Evolutionary conservation across 2,888 invertebrate species (phyloP), one percentile per base, ranked within the genome.

Genomic region (Tipula confusa): DNA sequence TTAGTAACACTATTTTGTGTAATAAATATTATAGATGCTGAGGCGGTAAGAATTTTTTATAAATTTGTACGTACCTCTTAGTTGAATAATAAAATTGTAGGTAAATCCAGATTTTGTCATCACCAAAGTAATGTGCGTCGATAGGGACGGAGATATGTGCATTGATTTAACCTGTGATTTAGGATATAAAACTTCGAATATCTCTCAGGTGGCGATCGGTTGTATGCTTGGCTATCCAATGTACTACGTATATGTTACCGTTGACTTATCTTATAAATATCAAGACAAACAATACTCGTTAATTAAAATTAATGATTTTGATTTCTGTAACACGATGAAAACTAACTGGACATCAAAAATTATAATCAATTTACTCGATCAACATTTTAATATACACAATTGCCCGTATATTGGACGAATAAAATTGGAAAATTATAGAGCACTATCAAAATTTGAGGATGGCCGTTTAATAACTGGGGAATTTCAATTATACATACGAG

Each of bases 381-480:
- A 31, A 15, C 29, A 80, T 80, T 80, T 80, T 80, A 29, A 80
- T 29, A n/a, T 80, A n/a, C 80, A 80, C 31, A n/a, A 31, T 80
- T 80, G 80, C 15, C 80, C 80, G 6, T 80, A 80, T 29, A 80
- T 80, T 15, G 80, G 80, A 29, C 31, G 29, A 29, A 80, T 31
- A 29, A 31, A 80, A 31, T 31, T 80, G 6, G 15, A 29, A 29
- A 31, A 80, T 31, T 80, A 29, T 18, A 29, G 31, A 11, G 80
- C n/a, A 1, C 1, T 31, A 7, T 11, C 80, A 9, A 80, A 29
- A 80, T 29, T 29, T 4, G 31, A 80, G 6, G 29, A 80, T 80
- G 31, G 9, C 13, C 29, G 31, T 6, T 15, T 31, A 7, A n/a
- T n/a, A 80, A 29, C 29, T 0, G 80, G 80, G 1, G 15, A 29